A percentile compares a stretch with the other conserved stretches of the same genome.
phyloP scores from a whole-genome alignment of 2,113 vertebrate species.

The Scomber japonicus region DNA sequence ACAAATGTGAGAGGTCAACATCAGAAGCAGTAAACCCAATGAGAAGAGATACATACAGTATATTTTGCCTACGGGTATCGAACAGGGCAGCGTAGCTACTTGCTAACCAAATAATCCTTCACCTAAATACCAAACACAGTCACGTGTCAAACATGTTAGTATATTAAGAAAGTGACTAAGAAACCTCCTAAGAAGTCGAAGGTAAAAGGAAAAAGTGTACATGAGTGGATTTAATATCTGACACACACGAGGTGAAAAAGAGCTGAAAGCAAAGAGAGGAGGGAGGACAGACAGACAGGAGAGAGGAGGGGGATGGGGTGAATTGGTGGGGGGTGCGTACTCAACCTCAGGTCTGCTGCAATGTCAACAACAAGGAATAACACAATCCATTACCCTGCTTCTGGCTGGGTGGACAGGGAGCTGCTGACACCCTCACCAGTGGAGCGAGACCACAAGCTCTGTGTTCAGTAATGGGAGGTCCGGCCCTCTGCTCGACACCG shows the following conservation, averaged over 20 bases:
- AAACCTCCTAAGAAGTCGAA: neutral
- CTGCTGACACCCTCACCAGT: slow-evolving; percentile 68
- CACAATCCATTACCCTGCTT: slow-evolving; percentile 80
- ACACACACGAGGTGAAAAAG: slow-evolving; percentile 12
- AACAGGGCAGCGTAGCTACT: neutral
- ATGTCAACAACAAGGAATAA: slow-evolving; percentile 76
- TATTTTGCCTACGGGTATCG: too few relatives aligned
- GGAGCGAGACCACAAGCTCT: slow-evolving; percentile 67
- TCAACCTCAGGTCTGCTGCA: slow-evolving; percentile 59
- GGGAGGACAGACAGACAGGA: neutral
- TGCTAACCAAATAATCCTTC: neutral
- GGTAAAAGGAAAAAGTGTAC: neutral
- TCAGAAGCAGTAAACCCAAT: too few relatives aligned
- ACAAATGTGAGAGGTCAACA: neutral
- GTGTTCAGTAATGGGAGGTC: slow-evolving; percentile 76
- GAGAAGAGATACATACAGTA: too few relatives aligned
- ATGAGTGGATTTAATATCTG: slow-evolving; percentile 29
- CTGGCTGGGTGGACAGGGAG: slow-evolving; percentile 60
- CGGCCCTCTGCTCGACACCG: slow-evolving; percentile 62
- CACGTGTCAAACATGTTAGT: neutral
- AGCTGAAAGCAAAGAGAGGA: slow-evolving; percentile 17
- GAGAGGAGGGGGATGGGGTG: slow-evolving; percentile 13
- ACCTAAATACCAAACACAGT: neutral
- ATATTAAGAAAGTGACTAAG: neutral
- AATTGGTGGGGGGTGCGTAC: slow-evolving; percentile 12